Evolutionary conservation across 35 echinoderm and acorn worm species (phyloP), one percentile per base, ranked within the genome.

Genomic region (Amphiura filiformis): DNA sequence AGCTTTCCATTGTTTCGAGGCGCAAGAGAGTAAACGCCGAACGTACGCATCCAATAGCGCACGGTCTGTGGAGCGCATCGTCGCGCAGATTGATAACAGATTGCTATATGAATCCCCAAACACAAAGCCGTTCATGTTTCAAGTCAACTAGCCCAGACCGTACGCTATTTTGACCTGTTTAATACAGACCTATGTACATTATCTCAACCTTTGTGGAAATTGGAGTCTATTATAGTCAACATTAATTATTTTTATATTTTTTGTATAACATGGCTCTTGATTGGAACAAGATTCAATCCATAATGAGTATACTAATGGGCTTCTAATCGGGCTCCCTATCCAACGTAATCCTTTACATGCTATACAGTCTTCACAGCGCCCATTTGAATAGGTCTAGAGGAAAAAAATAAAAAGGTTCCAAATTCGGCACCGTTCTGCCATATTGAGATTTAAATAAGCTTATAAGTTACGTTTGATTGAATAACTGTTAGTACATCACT

Each of bases 41-140:
- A 5, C 61, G 15, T 23, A 70, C 61, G 61, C 61, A 70, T 13
- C 61, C n/a, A n/a, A n/a, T n/a, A n/a, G 61, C 9, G 37, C 39
- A n/a, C 36, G 38, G 33, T 36, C 38, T 81, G 32, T 36, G 79
- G 18, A 81, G 39, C 61, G 61, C 61, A 11, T 70, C 61, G 28
- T 30, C 61, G 61, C 61, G 26, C 61, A 70, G 61, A 70, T 70
- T 70, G 61, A 5, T 11, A 70, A 85, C 83, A 85, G 83, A 85
- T 85, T 83, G 83, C 11, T 70, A 33, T 61, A 23, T 34, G 23
- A 85, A 26, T n/a, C n/a, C n/a, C 39, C 26, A 52, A 49, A 35
- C 44, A 64, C 49, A 85, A 85, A 85, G 34, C 26, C 83, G 83
- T 85, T 83, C 83, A 70, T n/a, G 39, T 85, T 85, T 85, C 83